phyloP scores from a whole-genome alignment of 1,140 invertebrate genomes.

The Macrotrachela quadricornifera region DNA sequence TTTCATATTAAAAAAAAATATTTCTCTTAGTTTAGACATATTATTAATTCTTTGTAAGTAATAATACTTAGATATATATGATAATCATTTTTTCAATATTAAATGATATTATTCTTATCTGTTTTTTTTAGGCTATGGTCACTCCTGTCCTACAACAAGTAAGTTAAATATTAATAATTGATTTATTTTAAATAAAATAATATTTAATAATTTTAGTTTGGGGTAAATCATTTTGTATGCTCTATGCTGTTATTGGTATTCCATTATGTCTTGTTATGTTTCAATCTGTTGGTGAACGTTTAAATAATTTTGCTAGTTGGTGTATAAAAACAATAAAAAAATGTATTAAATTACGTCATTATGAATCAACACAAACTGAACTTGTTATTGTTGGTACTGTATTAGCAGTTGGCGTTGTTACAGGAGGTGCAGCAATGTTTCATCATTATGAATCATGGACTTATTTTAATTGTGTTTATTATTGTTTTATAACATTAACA shows the following conservation, averaged over 20 bases:
- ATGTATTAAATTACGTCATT: constrained; percentile 41
- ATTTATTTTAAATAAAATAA: too few species aligned
- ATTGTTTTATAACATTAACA: constrained; percentile 18
- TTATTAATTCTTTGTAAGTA: too few species aligned
- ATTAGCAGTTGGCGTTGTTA: constrained; percentile 7
- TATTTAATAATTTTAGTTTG: too few species aligned
- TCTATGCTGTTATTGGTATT: constrained; percentile 28
- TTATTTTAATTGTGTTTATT: constrained; percentile 13
- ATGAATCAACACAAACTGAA: constrained; percentile 12
- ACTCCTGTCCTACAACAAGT: constrained; percentile 21
- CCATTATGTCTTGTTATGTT: constrained; percentile 89
- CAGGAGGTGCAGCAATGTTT: constrained; percentile 8
- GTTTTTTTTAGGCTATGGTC: constrained; percentile 22
- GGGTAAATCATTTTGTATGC: constrained; percentile 29
- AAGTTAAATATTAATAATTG: too few species aligned
- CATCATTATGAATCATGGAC: constrained; percentile 17
- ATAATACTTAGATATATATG: too few species aligned
- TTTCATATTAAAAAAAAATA: too few species aligned
- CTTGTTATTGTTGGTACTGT: constrained; percentile 8
- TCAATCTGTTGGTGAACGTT: constrained; percentile 82
- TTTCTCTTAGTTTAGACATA: too few species aligned
- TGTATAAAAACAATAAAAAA: constrained; percentile 62
- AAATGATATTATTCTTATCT: too few species aligned
- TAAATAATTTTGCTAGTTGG: constrained; percentile 62
- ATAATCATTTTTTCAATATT: too few species aligned